Base-by-base conservation (phyloP, 2,888 invertebrate species). In the Labia minor region DNA sequence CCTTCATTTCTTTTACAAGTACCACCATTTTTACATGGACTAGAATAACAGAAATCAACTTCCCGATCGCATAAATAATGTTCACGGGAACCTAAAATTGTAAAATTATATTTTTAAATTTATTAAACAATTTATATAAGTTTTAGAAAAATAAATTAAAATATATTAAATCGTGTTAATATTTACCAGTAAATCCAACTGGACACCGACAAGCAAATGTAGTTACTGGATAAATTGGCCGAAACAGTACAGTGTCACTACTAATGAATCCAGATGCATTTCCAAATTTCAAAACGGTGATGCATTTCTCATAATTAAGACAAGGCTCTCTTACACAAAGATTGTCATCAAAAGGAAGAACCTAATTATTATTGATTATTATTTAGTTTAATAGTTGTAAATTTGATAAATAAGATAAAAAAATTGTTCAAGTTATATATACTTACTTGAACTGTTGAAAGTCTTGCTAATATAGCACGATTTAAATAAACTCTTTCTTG, bases 291-390 rank as follows among this genome's bases (percentile, higher is more conserved):
- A 96, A 81, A 1, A 94, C 90, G 0, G 95, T 93, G 19, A 92
- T 80, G 72, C 97, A 98, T 74, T 92, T 89, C 75, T 97, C 95
- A 75, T 87, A 96, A 78, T 96, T 95, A 1, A 94, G 81, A 74
- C 97, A 98, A 0, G 96, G 96, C 75, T 98, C 97, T 66, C 91
- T 85, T 0, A 96, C 91, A 77, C 97, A 98, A 0, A 97, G 83
- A 78, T 96, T 95, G 77, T 98, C 97, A 75, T 95, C 95, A 77
- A 97, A 97, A 0, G 97, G 95, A 8, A 96, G 78, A 0, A 97
- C 92, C 83, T 90, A 72, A 66, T 65, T 19, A 33, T 2, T 20
- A 21, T 64, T 21, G 1, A 2, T 1, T 64, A 64, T 19, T 62
- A 14, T 16, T 20, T 14, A 10, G 33, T 18, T 18, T 6, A 61